Evolutionary conservation across 2,113 vertebrate genomes (phyloP), one percentile per base, ranked within the genome.

Genomic region (Eubucco bourcierii): DNA sequence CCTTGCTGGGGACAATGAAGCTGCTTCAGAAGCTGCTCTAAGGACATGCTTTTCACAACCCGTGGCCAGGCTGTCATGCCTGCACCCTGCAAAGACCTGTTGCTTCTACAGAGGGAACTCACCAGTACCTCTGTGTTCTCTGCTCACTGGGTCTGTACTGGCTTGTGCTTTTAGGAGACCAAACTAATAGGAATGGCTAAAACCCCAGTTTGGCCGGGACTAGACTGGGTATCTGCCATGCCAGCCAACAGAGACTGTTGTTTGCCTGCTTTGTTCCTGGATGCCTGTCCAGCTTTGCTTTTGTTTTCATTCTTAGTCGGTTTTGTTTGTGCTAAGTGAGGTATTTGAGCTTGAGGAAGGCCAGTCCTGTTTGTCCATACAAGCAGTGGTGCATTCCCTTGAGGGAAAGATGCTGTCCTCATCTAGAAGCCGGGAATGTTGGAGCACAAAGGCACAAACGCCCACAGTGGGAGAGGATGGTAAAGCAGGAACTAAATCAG

Each of bases 1-100:
- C 56, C 56, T 90, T 0, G 0, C 76, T n/a, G 31, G 18, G 46
- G 9, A 12, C 47, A 27, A 0, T 1, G 50, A 61, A 64, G 20
- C 3, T 64, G 65, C 75, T 94, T 70, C 66, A 47, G 12, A 68
- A 75, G 65, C 44, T 88, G 59, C 58, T 65, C 6, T 28, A 15
- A 67, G 82, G 77, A 87, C n/a, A 14, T 25, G 41, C 24, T 25
- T 41, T 34, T 73, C 41, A 8, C 41, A 81, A 33, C 46, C 61
- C 0, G 0, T 27, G 58, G 56, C 53, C 55, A 37, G 74, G 59
- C 44, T 90, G 68, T 55, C 27, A 1, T 29, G 23, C 44, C 41
- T 31, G 65, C 3, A 1, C 52, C 60, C 39, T 44, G 27, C 55
- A 37, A 47, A 70, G 31, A 28, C n/a, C 47, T 89, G 10, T 34